phyloP scores from a whole-genome alignment of 2,113 vertebrate species.

The Phyllostomus discolor region DNA sequence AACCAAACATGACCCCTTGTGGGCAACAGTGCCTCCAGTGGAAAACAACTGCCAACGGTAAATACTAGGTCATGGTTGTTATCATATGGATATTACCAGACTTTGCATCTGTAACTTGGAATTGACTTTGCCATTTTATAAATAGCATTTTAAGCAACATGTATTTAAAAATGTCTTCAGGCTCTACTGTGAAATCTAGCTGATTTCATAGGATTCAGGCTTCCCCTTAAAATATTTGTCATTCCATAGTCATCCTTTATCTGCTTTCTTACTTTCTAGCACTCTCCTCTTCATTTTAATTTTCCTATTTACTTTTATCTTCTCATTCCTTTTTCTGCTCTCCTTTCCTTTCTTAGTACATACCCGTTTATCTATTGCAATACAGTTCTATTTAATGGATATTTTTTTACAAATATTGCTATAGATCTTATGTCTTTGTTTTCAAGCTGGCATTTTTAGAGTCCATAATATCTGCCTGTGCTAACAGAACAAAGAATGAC shows the following conservation, averaged over 20 bases:
- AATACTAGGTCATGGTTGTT: background rate
- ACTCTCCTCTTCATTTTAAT: background rate
- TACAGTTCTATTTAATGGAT: background rate
- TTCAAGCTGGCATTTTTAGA: constrained; percentile 60
- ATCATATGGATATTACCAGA: background rate
- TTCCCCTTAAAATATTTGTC: background rate
- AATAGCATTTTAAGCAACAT: background rate
- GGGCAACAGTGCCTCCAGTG: background rate
- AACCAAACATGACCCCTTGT: background rate
- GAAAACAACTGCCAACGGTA: background rate
- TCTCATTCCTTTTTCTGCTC: background rate
- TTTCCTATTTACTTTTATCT: background rate
- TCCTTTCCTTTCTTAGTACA: background rate
- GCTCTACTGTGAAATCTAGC: background rate
- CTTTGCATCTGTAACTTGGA: background rate
- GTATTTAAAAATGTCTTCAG: background rate
- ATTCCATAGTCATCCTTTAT: background rate
- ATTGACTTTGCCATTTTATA: background rate
- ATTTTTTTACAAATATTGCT: background rate
- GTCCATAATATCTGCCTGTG: constrained; percentile 24
- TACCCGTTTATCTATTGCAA: background rate
- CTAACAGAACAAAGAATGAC: constrained; percentile 38
- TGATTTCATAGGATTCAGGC: background rate
- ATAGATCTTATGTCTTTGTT: constrained; percentile 3
- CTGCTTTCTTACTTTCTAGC: background rate